Percentiles rank a stretch among this genome's conserved stretches.
These are phyloP conservation scores for Halocynthia roretzi DNA, from an alignment of 23 tunicate species.

Conservation along the genomic window DNA sequence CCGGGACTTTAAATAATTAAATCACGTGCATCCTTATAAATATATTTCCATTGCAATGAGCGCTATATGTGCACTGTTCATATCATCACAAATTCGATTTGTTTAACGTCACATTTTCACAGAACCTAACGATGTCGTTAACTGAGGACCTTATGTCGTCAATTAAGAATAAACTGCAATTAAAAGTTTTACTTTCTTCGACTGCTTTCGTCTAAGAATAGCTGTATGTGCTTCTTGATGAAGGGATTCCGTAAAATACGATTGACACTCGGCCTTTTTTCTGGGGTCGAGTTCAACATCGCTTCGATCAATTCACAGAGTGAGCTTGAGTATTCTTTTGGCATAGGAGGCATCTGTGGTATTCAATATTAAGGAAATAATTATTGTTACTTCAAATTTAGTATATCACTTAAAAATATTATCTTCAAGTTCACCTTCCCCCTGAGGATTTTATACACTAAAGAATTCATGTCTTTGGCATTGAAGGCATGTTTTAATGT, in stretches of 20 bases:
- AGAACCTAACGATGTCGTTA: no score
- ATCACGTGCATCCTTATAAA: no score
- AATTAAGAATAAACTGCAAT: no score
- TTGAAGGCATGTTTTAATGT: conserved; percentile 96
- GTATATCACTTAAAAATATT: neutral
- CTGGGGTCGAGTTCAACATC: conserved; percentile 80
- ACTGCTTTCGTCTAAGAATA: conserved; percentile 86
- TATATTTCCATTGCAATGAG: no score
- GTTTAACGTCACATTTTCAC: no score
- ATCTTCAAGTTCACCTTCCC: conserved; percentile 51
- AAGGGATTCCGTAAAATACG: conserved; percentile 66
- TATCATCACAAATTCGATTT: no score
- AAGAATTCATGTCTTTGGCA: conserved; percentile 97
- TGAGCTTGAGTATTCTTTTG: conserved; percentile 54
- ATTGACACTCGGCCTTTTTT: conserved; percentile 82
- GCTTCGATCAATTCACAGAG: conserved; percentile 70
- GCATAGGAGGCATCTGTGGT: conserved; percentile 80
- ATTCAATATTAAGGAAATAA: neutral
- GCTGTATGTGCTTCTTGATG: conserved; percentile 88
- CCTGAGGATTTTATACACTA: conserved; percentile 86
- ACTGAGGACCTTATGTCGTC: no score
- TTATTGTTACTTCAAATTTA: neutral
- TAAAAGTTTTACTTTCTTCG: conserved; percentile 34
- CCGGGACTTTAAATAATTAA: no score
- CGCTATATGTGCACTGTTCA: no score